phyloP scores from a whole-genome alignment of 2,888 invertebrate species.

The Agrochola lychnidis region DNA sequence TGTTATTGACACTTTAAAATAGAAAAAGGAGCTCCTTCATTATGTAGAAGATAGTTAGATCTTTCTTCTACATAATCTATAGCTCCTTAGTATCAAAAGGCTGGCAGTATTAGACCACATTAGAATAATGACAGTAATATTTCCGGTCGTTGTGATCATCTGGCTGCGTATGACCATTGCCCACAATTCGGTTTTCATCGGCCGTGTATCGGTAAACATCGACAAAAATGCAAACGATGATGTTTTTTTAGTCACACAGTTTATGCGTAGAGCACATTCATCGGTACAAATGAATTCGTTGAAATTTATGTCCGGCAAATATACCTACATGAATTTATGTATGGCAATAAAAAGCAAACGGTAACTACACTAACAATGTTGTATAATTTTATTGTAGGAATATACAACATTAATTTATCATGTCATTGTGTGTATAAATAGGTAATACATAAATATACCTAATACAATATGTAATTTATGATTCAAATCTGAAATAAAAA shows the following conservation, averaged over 20 bases:
- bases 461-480: neutral
- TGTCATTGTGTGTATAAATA: conserved; percentile 11
- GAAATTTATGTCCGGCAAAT: conserved; percentile 55
- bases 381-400: conserved; percentile 39
- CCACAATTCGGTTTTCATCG: neutral
- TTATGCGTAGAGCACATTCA: conserved; percentile 46
- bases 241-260: conserved; percentile 48
- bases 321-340: conserved; percentile 53
- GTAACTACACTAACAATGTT: conserved; percentile 40
- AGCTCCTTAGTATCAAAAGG: neutral
- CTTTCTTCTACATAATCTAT: neutral
- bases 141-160: neutral
- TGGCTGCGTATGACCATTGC: neutral
- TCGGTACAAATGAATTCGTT: conserved; percentile 56
- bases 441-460: neutral
- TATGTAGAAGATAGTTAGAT: neutral
- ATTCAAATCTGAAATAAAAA: neutral
- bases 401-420: conserved; percentile 22
- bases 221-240: conserved; percentile 53
- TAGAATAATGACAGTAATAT: neutral
- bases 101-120: neutral
- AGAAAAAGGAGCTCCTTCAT: neutral
- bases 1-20: neutral
- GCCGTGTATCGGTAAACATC: conserved; percentile 35
- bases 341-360: conserved; percentile 53